Evolutionary conservation across 2,113 vertebrate species (phyloP).

Genomic region (Chionis minor): DNA sequence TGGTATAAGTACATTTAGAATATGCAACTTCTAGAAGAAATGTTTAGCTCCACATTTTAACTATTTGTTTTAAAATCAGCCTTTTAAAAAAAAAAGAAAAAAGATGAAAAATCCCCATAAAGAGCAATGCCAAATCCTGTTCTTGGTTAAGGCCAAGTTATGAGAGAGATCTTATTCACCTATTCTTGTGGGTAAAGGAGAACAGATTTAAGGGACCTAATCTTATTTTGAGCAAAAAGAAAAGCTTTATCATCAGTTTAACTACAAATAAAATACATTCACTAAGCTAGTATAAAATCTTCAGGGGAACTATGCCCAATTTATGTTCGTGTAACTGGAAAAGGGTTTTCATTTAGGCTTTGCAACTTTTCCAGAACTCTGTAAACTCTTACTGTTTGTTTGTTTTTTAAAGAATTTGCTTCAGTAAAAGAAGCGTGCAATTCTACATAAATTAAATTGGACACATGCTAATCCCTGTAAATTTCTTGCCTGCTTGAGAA

Average conservation of each 20-base stretch:
- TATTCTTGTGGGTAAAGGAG: background rate
- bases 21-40: conserved; percentile 68
- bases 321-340: background rate
- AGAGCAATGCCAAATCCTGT: background rate
- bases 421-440: background rate
- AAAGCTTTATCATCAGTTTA: background rate
- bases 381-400: background rate
- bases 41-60: conserved; percentile 58
- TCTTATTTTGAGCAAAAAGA: background rate
- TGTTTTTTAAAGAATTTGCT: background rate
- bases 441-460: background rate
- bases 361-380: background rate
- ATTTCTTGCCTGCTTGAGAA: conserved; percentile 1
- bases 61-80: conserved; percentile 56
- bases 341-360: conserved; percentile 8
- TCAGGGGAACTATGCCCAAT: conserved; percentile 1
- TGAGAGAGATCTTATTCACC: background rate
- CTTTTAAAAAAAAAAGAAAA: background rate
- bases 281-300: background rate
- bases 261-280: background rate
- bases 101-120: background rate
- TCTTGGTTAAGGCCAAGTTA: background rate
- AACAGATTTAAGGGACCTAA: background rate
- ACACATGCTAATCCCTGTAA: background rate
- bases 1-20: conserved; percentile 67